Percentiles rank a stretch among this genome's conserved stretches.
Conservation (phyloP, 2,797 vertebrate genomes). For the Fundulus diaphanus region DNA sequence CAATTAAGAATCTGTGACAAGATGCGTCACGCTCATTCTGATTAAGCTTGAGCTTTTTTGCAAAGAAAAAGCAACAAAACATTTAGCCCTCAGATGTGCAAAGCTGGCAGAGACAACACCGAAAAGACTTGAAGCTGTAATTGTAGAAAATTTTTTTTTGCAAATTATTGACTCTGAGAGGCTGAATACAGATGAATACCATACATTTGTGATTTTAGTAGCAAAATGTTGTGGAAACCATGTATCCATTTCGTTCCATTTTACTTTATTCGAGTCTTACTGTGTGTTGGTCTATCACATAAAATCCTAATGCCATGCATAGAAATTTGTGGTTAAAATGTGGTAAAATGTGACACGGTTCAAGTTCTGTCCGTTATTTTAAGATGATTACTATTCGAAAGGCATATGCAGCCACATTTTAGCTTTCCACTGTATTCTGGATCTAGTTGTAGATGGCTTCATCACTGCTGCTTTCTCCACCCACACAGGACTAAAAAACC, state of each 20-base stretch:
- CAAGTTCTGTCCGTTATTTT: background rate
- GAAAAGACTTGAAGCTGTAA: no score
- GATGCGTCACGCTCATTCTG: no score
- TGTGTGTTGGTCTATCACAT: background rate
- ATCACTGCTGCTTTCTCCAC: constrained; percentile 9
- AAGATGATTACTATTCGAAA: background rate
- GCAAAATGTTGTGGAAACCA: background rate
- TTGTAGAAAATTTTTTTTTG: no score
- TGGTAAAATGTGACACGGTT: background rate
- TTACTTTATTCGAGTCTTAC: background rate
- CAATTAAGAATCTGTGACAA: no score
- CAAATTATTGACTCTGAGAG: no score
- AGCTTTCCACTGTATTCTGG: background rate
- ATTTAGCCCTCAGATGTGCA: no score
- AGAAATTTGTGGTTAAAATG: background rate
- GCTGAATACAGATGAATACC: background rate
- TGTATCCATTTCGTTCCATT: background rate
- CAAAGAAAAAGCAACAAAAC: no score
- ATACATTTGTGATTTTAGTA: no score
- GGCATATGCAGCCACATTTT: background rate
- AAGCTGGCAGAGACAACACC: no score
- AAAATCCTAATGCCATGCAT: background rate
- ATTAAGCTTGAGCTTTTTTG: no score
- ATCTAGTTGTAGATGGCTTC: background rate
- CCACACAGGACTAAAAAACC: constrained; percentile 1